These are phyloP conservation scores for Chrysochloris asiatica DNA, from an alignment of 2,113 vertebrate species.

Conservation along the genomic window DNA sequence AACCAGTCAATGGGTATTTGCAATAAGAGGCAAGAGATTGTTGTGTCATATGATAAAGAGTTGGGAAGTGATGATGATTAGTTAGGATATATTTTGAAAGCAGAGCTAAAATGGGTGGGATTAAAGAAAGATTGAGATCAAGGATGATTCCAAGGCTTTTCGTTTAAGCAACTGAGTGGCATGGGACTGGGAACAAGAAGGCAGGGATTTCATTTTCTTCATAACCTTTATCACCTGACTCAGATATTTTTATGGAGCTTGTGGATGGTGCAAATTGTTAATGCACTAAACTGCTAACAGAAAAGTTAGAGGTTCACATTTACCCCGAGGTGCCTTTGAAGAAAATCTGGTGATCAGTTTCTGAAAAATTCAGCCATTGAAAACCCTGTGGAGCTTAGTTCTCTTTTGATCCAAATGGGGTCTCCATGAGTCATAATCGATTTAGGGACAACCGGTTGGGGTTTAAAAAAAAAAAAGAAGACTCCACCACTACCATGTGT, in stretches of 20 bases:
- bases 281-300: too few species aligned
- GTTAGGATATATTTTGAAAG: slow-evolving; percentile 12
- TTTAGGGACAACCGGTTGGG: too few species aligned
- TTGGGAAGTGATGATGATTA: neutral
- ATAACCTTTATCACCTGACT: neutral
- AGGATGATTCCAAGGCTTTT: neutral
- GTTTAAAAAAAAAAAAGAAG: too few species aligned
- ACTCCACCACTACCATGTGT: neutral
- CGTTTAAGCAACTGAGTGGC: neutral
- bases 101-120: neutral
- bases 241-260: neutral
- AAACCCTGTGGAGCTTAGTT: too few species aligned
- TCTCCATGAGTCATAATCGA: too few species aligned
- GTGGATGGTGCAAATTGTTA: too few species aligned
- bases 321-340: too few species aligned
- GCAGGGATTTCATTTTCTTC: slow-evolving; percentile 7
- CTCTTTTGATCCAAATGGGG: too few species aligned
- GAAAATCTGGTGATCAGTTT: too few species aligned
- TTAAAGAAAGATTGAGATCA: slow-evolving; percentile 9
- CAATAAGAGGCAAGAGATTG: neutral
- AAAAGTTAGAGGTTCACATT: too few species aligned
- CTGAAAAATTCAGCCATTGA: too few species aligned
- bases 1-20: neutral
- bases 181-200: neutral
- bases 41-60: neutral